Conservation (phyloP, 2,888 invertebrate species). For the Suillia variegata region DNA sequence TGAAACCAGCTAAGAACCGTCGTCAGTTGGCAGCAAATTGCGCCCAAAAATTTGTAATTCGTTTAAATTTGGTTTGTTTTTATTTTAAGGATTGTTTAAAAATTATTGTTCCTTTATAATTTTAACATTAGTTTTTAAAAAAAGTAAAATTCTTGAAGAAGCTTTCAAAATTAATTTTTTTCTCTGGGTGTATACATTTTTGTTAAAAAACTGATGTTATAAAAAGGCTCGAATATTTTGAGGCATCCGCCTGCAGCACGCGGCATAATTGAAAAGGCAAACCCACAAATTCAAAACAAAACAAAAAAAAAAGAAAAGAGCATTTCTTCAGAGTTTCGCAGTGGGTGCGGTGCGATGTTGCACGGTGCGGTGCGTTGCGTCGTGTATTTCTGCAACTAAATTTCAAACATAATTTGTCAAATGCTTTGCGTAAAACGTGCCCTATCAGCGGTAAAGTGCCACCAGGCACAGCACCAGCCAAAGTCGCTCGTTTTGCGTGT, state of each 20-base stretch:
- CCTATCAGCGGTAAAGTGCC: constrained; percentile 33
- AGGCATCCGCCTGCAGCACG: not conserved
- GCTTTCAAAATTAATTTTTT: too few species aligned
- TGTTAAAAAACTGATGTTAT: too few species aligned
- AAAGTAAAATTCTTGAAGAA: too few species aligned
- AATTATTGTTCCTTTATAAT: not conserved
- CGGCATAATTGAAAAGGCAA: not conserved
- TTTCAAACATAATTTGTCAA: constrained; percentile 32
- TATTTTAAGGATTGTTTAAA: too few species aligned
- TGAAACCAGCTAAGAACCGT: not conserved
- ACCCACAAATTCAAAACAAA: not conserved
- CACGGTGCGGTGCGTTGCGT: not conserved
- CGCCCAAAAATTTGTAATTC: too few species aligned
- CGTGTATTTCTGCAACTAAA: not conserved
- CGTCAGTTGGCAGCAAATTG: too few species aligned
- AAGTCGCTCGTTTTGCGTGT: constrained; percentile 12
- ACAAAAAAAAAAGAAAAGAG: not conserved
- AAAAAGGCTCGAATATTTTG: too few species aligned
- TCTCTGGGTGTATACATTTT: too few species aligned
- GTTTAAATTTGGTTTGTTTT: too few species aligned
- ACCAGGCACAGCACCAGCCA: too few species aligned
- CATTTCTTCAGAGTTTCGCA: too few species aligned
- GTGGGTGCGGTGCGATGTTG: too few species aligned
- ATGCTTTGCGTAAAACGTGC: constrained; percentile 33
- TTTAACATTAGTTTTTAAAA: not conserved